Evolutionary conservation across 2,888 invertebrate genomes (phyloP), one percentile per base, ranked within the genome.

Genomic region (Coremacera marginata): DNA sequence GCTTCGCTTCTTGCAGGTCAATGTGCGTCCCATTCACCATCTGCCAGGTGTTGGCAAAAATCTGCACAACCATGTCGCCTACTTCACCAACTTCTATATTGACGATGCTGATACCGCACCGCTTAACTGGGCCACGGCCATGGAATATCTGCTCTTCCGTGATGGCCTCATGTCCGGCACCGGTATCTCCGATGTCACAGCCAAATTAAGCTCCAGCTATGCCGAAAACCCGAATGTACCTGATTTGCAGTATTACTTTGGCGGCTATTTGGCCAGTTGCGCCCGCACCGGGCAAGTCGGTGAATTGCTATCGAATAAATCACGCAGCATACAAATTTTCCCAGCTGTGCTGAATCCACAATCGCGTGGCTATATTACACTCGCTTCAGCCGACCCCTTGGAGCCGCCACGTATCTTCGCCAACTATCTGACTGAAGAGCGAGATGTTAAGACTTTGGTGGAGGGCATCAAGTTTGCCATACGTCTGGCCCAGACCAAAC

Each of bases 131-230:
- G 96, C 96, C 22, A 96, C 96, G 0, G 96, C 96, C 2, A 96
- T 96, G 95, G 96, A 96, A 88, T 96, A 96, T 84, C 89, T 96
- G 37, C 91, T 96, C 14, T 96, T 96, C 89, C 92, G 96, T 76
- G 96, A 96, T 87, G 96, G 96, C 2, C 91, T 96, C 0, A 96
- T 96, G 95, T 95, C 96, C 16, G 96, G 96, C 25, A 96, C 96
- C 60, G 96, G 96, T 90, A 92, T 95, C 86, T 94, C 95, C 0
- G 96, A 96, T 90, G 96, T 96, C 5, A 95, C 96, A 0, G 96
- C 93, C 0, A 94, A 96, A 89, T 91, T 96, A 73, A 93, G 95
- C 86, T 93, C 95, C 0, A 95, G 94, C 85, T 96, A 93, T 89
- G 93, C 95, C 2, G 93, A 95, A 83, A 92, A 93, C 0, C 90